These are phyloP conservation scores for Leptosomus discolor DNA, from an alignment of 2,113 vertebrate genomes.

Conservation along the genomic window DNA sequence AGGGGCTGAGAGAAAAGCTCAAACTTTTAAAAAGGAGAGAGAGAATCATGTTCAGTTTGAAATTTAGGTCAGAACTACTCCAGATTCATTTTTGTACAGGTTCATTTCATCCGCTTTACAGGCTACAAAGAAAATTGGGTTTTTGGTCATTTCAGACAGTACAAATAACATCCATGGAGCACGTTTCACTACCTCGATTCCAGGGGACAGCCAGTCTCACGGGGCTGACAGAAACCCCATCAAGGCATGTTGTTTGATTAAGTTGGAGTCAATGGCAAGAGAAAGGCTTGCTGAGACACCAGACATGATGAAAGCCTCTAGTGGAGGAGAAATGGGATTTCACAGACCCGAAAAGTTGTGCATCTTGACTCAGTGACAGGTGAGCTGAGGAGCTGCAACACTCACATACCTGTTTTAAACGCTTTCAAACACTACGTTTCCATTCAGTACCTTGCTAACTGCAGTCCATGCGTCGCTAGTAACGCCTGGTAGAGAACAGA, in stretches of 20 bases:
- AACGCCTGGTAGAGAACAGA: background rate
- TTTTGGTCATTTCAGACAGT: background rate
- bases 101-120: background rate
- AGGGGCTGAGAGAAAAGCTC: background rate
- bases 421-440: background rate
- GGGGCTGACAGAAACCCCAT: background rate
- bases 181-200: background rate
- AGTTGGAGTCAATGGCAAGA: background rate
- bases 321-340: background rate
- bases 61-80: slow-evolving; percentile 21
- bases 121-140: background rate
- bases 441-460: background rate
- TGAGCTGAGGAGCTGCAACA: background rate
- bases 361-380: background rate
- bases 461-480: background rate
- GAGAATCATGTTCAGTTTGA: background rate
- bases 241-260: background rate
- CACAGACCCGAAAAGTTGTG: background rate
- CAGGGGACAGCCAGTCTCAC: background rate
- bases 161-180: background rate
- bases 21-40: background rate
- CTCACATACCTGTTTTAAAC: background rate
- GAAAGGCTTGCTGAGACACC: background rate
- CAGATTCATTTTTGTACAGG: background rate
- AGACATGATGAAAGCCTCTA: background rate